Conservation (phyloP, 2,113 vertebrate species). For the Strigops habroptila region DNA sequence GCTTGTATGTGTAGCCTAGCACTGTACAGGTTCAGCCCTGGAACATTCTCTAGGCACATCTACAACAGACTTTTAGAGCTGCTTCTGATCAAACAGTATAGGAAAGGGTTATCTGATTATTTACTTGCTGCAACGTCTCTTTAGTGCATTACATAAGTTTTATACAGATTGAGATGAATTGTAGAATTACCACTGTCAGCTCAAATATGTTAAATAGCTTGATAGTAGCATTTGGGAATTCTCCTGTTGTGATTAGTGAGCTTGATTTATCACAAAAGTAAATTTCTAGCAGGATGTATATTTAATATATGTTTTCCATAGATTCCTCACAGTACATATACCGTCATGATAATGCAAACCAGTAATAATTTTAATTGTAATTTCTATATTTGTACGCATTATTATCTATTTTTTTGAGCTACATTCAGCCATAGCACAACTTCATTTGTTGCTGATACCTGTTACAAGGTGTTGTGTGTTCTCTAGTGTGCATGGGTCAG, state of each 20-base stretch:
- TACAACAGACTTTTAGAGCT: not conserved
- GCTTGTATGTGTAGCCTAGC: not conserved
- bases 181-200: not conserved
- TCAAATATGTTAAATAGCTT: not conserved
- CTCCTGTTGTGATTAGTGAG: not conserved
- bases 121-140: not conserved
- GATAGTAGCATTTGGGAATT: not conserved
- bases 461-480: not conserved
- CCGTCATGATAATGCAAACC: not conserved
- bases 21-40: not conserved
- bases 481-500: not conserved
- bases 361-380: not conserved
- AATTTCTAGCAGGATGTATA: not conserved
- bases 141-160: not conserved
- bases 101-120: not conserved
- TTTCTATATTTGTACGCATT: not conserved
- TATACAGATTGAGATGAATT: not conserved
- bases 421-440: not conserved
- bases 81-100: not conserved
- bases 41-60: not conserved
- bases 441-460: not conserved
- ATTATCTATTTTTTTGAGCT: not conserved
- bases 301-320: not conserved
- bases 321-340: not conserved
- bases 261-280: not conserved